A percentile compares a stretch with the other conserved stretches of the same genome.
Evolutionary conservation across 2,888 invertebrate species (phyloP).

Genomic region (Phalera bucephala): DNA sequence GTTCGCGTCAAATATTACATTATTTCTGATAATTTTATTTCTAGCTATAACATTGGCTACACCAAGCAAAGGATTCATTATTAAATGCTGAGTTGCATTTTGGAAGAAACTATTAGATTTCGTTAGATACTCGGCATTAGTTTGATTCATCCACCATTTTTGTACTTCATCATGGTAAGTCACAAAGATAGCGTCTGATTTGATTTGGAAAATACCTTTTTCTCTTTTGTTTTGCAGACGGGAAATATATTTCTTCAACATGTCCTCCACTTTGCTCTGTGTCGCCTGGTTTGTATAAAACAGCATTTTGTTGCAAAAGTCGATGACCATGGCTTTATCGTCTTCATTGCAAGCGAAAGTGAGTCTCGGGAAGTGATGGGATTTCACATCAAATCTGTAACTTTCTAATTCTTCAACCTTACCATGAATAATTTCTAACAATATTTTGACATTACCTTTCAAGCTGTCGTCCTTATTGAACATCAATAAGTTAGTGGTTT

Average conservation of each 20-base stretch:
- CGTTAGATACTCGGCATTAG: background rate
- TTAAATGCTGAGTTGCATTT: background rate
- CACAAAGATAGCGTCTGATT: background rate
- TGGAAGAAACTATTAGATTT: background rate
- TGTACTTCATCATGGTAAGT: background rate
- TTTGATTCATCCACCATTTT: background rate
- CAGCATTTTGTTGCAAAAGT: background rate
- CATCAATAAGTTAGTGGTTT: background rate
- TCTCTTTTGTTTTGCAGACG: background rate
- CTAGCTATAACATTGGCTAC: background rate
- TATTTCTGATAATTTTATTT: background rate
- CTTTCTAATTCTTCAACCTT: background rate
- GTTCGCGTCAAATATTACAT: background rate
- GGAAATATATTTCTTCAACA: background rate
- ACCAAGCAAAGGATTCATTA: constrained; percentile 1
- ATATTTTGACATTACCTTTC: background rate
- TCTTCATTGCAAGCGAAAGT: background rate
- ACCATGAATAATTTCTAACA: background rate
- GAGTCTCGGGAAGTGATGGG: background rate
- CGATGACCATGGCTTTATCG: background rate
- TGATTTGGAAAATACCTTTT: background rate
- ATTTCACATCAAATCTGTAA: background rate
- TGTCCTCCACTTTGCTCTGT: background rate
- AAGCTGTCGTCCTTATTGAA: background rate
- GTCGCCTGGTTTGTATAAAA: background rate